phyloP scores from a whole-genome alignment of 2,888 invertebrate genomes.

The Macrosiphum euphorbiae region DNA sequence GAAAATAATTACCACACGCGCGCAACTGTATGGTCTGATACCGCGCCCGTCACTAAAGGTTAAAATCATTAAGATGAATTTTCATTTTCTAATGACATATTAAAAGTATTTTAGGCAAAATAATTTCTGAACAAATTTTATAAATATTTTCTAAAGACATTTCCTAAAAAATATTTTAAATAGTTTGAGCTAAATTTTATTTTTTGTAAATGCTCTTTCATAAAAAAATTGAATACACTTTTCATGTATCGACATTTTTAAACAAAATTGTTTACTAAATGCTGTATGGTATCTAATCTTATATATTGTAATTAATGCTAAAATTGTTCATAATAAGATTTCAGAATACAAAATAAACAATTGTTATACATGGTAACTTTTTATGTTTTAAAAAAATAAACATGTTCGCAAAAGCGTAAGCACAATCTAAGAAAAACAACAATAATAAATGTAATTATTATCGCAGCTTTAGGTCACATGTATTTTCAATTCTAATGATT shows the following conservation, averaged over 20 bases:
- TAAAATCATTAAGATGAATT: neutral
- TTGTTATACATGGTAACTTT: slow-evolving; percentile 57
- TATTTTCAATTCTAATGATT: neutral
- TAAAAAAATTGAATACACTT: neutral
- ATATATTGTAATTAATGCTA: slow-evolving; percentile 1
- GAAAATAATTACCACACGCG: too few relatives aligned
- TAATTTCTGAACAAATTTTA: neutral
- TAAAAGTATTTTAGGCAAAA: neutral
- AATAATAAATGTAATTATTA: neutral
- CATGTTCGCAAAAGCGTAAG: slow-evolving; percentile 49
- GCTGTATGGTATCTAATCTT: neutral
- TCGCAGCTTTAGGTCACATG: neutral
- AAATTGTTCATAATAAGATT: slow-evolving; percentile 25
- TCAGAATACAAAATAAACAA: slow-evolving; percentile 41
- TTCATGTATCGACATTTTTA: neutral
- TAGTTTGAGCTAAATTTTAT: neutral
- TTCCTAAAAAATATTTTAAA: neutral
- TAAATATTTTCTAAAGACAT: neutral
- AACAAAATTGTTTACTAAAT: slow-evolving; percentile 2
- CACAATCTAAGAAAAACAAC: slow-evolving; percentile 40
- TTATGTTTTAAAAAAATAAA: slow-evolving; percentile 50
- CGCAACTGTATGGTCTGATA: too few relatives aligned
- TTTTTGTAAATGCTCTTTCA: neutral
- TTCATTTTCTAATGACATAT: neutral
- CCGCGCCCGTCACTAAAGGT: too few relatives aligned